Conservation (phyloP, 92 coral and sea anemone species). For the Pocillopora meandrina region DNA sequence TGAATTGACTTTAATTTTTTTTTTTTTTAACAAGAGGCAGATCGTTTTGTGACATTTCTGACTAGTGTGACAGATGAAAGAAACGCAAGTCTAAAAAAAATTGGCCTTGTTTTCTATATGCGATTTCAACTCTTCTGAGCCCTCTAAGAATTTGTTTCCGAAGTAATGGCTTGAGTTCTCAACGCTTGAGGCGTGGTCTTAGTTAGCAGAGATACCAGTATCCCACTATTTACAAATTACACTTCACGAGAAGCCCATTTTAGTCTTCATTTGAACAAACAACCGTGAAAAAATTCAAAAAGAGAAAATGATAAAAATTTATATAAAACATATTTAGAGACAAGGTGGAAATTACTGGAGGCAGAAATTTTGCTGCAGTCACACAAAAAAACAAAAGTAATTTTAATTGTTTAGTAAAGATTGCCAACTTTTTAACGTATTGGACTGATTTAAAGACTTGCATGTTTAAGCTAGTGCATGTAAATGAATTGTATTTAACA, state of each 20-base stretch:
- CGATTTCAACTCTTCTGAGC: no score
- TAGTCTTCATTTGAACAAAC: neutral
- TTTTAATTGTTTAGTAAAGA: neutral
- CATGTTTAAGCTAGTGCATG: conserved; percentile 47
- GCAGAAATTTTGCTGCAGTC: conserved; percentile 16
- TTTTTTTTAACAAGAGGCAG: no score
- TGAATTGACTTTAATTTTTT: no score
- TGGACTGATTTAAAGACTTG: conserved; percentile 40
- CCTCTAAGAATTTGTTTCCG: no score
- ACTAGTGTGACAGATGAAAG: no score
- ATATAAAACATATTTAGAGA: neutral
- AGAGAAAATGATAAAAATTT: neutral
- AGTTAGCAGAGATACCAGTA: no score
- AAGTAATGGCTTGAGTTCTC: no score
- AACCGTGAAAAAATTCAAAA: neutral
- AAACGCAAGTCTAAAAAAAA: no score
- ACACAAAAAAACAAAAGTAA: conserved; percentile 6
- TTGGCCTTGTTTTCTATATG: no score
- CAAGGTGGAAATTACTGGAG: conserved; percentile 10
- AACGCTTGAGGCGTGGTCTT: no score
- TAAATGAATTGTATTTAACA: conserved; percentile 40
- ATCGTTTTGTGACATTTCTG: no score
- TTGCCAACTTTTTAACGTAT: conserved; percentile 24
- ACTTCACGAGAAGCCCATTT: neutral
- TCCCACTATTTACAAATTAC: no score